Conservation (phyloP, 2,797 vertebrate genomes). For the Nannoperca australis region DNA sequence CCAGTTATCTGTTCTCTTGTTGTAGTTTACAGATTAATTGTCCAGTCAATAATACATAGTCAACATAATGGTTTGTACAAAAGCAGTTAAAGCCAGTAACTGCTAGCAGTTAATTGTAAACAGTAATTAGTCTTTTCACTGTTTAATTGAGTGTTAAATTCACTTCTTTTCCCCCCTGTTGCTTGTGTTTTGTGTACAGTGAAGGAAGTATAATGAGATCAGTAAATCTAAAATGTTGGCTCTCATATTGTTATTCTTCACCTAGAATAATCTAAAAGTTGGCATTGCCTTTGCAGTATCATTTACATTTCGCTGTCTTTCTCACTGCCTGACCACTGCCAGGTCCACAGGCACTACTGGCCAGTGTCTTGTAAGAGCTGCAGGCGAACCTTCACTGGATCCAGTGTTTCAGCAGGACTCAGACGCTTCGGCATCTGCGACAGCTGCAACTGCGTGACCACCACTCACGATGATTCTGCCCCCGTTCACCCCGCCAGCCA, state of each 20-base stretch:
- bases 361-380: conserved; percentile 97
- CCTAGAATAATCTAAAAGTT: neutral
- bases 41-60: neutral
- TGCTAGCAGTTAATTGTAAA: conserved; percentile 11
- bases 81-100: conserved; percentile 14
- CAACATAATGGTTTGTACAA: neutral
- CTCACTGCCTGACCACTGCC: conserved; percentile 15
- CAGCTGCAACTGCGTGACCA: conserved; percentile 94
- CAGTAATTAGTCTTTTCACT: neutral
- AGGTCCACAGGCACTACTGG: conserved; percentile 96
- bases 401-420: conserved; percentile 88
- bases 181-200: conserved; percentile 12
- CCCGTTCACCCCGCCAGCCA: conserved; percentile 87
- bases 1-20: neutral
- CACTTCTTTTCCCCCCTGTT: neutral
- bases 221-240: neutral
- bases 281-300: neutral
- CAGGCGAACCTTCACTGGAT: conserved; percentile 91
- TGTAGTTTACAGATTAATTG: neutral
- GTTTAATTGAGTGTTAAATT: conserved; percentile 11
- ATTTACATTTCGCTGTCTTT: conserved; percentile 12
- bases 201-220: neutral
- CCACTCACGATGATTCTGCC: conserved; percentile 87
- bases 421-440: conserved; percentile 94
- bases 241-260: conserved; percentile 1